Evolutionary conservation across 2,113 vertebrate species (phyloP).

Genomic region (Engraulis encrasicolus): DNA sequence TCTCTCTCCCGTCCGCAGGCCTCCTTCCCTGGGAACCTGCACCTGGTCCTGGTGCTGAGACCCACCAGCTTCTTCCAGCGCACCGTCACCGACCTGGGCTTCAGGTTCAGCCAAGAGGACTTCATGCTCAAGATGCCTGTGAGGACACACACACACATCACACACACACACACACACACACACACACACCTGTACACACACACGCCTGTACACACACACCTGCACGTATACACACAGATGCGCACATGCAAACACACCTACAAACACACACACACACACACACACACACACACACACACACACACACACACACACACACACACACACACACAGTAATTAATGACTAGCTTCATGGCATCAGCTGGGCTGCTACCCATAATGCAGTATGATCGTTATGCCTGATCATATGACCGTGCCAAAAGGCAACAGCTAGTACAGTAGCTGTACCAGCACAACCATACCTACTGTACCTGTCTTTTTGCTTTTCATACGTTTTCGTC

Average conservation of each 20-base stretch:
- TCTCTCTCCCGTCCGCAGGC: constrained; percentile 67
- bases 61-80: constrained; percentile 96
- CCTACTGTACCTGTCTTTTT: not conserved
- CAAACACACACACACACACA: too few relatives aligned
- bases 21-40: constrained; percentile 93
- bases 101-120: constrained; percentile 95
- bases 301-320: too few relatives aligned
- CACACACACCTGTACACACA: too few relatives aligned
- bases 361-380: not conserved
- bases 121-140: constrained; percentile 96
- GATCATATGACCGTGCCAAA: constrained; percentile 15
- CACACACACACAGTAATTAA: not conserved
- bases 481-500: not conserved
- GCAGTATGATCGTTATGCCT: not conserved
- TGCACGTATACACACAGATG: too few relatives aligned
- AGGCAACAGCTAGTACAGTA: not conserved
- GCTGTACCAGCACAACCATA: not conserved
- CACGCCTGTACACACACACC: too few relatives aligned
- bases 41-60: constrained; percentile 92
- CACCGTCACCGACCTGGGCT: constrained; percentile 94
- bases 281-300: not conserved
- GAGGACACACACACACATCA: constrained; percentile 48
- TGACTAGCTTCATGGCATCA: not conserved
- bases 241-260: too few relatives aligned
- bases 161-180: too few relatives aligned